These are phyloP conservation scores for Acanthurus leucopareius DNA, from an alignment of 2,797 vertebrate genomes.

Conservation along the genomic window DNA sequence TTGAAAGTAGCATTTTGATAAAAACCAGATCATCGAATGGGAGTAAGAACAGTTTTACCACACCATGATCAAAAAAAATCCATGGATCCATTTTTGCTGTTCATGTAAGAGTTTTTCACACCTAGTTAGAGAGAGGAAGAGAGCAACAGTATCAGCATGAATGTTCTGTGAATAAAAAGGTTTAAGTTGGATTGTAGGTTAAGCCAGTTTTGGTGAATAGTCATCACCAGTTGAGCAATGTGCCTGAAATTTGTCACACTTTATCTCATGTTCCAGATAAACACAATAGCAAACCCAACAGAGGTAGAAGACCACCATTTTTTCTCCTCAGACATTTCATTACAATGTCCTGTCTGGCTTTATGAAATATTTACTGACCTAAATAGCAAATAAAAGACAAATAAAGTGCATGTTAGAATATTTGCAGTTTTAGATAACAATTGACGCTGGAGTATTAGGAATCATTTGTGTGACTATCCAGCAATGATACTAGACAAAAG, in stretches of 20 bases:
- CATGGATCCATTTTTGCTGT: neutral
- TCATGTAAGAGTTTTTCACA: neutral
- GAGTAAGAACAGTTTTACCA: neutral
- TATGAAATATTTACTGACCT: neutral
- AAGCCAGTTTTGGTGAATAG: slow-evolving; percentile 2
- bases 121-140: neutral
- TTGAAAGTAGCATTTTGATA: neutral
- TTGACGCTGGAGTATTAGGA: too few species aligned
- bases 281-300: slow-evolving; percentile 24
- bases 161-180: neutral
- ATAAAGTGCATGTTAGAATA: too few species aligned
- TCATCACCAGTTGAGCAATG: slow-evolving; percentile 1
- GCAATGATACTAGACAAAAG: too few species aligned
- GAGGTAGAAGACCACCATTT: neutral
- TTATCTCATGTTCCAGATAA: slow-evolving; percentile 31
- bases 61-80: too few species aligned
- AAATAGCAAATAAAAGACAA: too few species aligned
- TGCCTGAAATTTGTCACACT: slow-evolving; percentile 11
- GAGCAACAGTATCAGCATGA: neutral
- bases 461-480: too few species aligned
- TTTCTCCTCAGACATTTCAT: neutral
- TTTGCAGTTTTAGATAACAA: too few species aligned
- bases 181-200: slow-evolving; percentile 6
- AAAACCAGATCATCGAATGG: neutral
- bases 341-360: slow-evolving; percentile 10